These are phyloP conservation scores for western clawed frog (Xenopus tropicalis) DNA, from an alignment of 2,113 vertebrate species.

Conservation along the genomic window UCB_Xtro_10.0 CM004449.2:24836501-24837000, in stretches of 20 bases:
- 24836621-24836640: neutral
- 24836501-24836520: neutral
- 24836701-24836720: conserved; percentile 12
- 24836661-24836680: conserved; percentile 24
- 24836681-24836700: conserved; percentile 11
- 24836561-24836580: neutral
- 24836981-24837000: no score
- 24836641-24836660: conserved; percentile 4
- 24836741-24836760: conserved; percentile 5
- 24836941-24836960: no score
- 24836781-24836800: conserved; percentile 1
- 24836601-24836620: neutral
- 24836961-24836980: no score
- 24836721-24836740: conserved; percentile 7
- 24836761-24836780: conserved; percentile 20
- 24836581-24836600: neutral
- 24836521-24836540: neutral
- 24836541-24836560: conserved; percentile 1
- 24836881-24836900: no score
- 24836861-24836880: no score
- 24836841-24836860: no score
- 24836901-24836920: no score
- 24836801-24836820: neutral
- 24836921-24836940: no score
- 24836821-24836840: conserved; percentile 6